Evolutionary conservation across 30 jellyfish, hydroid and myxozoan species (phyloP), one percentile per base, ranked within the genome.

Genomic region (Aurelia coerulea): DNA sequence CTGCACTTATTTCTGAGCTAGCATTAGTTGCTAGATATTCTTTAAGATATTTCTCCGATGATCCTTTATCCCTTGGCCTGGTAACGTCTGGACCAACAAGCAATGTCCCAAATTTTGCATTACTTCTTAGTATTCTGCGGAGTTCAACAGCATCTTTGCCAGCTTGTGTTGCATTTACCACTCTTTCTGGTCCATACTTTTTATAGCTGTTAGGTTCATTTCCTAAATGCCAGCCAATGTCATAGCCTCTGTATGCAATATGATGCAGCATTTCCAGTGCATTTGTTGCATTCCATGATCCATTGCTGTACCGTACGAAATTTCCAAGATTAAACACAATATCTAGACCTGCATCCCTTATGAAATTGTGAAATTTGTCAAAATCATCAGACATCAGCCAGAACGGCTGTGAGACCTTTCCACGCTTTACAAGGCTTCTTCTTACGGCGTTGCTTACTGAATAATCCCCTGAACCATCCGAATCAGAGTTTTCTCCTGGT

Each of bases 61-160:
- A 71, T 0, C 78, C 84, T 23, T 51, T 54, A 50, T 81, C 76
- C 59, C 59, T 80, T 17, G 95, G 95, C 35, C 93, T 76, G 11
- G 96, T 71, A 32, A 84, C 77, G 37, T 86, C 98, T 34, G 98
- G 98, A 9, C 96, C 98, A 31, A 91, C 70, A 9, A 91, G 85
- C 29, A 70, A 81, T n/a, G 80, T 84, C 35, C 96, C 96, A 80
- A 78, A 64, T 17, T 68, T 68, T 8, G 52, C 11, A 41, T 71
- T 73, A 42, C 83, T 49, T 35, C 88, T 46, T 59, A 91, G 68
- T 17, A 91, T 64, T 51, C 78, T 73, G n/a, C 83, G 73, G 10
- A 91, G 68, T 37, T 73, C 87, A 18, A 68, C 77, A n/a, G 74
- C 51, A 73, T 91, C 98, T 54, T 78, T 65, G 13, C 98, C 98